Evolutionary conservation across 2,113 vertebrate species (phyloP), one percentile per base, ranked within the genome.

Genomic region (Callipepla californica): DNA sequence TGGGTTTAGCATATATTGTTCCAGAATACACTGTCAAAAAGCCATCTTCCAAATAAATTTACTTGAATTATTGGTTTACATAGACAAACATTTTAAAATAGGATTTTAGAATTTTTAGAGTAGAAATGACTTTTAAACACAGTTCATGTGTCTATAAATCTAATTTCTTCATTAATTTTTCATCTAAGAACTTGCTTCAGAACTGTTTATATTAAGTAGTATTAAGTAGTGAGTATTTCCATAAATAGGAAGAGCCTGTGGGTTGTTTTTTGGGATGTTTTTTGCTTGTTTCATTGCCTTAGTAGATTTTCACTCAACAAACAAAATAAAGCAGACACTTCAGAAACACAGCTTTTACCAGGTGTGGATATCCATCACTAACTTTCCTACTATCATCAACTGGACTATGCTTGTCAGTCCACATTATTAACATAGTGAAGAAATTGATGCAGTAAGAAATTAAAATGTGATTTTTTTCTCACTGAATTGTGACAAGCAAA

Each of bases 31-130:
- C 55, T 5, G 0, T 78, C 69, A 85, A 30, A 92, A 93, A 86
- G 28, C 57, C 28, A 11, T 20, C 34, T 89, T 90, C 69, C 78
- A 73, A 92, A 92, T 90, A 93, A 90, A 68, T 48, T 68, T 84
- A 30, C 26, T 86, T 81, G 57, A 88, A 94, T 93, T 86, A 92
- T 15, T 2, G 15, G 30, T 26, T 53, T 61, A 23, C 6, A 36
- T 47, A 36, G 19, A 78, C 32, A 47, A 88, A 62, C 4, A 1
- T 86, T 95, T 95, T 53, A 61, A 85, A 86, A 81, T 48, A n/a
- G 2, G 6, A 23, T 90, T 90, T 84, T 4, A 38, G 45, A 72
- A 57, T 17, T 68, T 67, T 7, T 23, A 38, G 59, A 87, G 18
- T 36, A 58, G 34, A 86, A 79, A 51, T 75, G 73, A 45, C 65